A percentile compares a stretch with the other conserved stretches of the same genome.
phyloP scores from a whole-genome alignment of 2,797 vertebrate genomes.

The Otus scops region DNA sequence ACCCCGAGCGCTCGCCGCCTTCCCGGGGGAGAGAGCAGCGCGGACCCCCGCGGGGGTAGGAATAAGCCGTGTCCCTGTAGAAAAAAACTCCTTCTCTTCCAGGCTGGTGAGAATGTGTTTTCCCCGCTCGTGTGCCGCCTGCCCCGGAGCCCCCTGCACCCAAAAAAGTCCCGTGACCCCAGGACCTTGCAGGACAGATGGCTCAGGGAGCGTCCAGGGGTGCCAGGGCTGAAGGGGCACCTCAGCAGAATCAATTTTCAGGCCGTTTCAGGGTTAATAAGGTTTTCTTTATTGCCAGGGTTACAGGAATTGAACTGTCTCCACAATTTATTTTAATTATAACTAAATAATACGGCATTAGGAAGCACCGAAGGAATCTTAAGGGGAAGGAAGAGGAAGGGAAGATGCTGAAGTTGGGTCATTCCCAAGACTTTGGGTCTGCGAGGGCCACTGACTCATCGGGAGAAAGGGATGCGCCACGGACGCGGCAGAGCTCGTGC shows the following conservation, averaged over 20 bases:
- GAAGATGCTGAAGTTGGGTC: background rate
- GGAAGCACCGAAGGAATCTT: background rate
- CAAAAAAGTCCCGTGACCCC: background rate
- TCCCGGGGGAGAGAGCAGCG: background rate
- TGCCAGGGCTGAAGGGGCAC: background rate
- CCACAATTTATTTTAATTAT: background rate
- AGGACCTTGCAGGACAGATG: background rate
- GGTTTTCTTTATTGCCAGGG: background rate
- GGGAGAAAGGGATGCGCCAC: background rate
- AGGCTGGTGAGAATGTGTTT: background rate
- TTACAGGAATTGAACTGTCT: background rate
- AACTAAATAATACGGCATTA: background rate
- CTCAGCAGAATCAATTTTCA: background rate
- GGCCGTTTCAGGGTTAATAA: background rate
- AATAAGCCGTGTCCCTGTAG: background rate
- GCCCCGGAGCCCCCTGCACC: too few species aligned
- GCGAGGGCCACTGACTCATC: background rate
- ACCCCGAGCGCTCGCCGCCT: background rate
- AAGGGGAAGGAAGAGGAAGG: background rate
- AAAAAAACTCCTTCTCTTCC: background rate
- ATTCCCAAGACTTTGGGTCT: background rate
- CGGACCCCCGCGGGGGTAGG: background rate
- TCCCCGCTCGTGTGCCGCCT: fast-evolving
- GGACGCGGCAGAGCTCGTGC: background rate
- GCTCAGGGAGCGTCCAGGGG: background rate